phyloP scores from a whole-genome alignment of 2,888 invertebrate genomes.

The Glaucopsyche alexis region DNA sequence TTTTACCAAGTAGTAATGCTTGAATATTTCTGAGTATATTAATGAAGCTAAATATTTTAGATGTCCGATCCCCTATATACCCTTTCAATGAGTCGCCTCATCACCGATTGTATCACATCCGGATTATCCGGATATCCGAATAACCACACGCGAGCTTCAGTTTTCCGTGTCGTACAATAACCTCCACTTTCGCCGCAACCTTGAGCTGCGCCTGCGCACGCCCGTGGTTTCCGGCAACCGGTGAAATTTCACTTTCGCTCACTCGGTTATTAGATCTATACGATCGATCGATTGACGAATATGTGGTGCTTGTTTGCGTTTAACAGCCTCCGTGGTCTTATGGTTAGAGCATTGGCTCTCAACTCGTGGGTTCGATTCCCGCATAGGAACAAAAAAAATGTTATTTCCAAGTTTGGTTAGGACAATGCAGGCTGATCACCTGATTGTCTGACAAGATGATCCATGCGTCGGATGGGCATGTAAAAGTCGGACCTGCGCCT shows the following conservation, averaged over 20 bases:
- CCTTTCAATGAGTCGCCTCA: not conserved
- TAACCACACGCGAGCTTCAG: constrained; percentile 32
- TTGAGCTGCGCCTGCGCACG: constrained; percentile 53
- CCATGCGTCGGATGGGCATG: too few relatives aligned
- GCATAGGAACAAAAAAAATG: too few relatives aligned
- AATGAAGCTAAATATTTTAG: too few relatives aligned
- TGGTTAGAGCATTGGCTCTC: too few relatives aligned
- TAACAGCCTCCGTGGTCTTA: too few relatives aligned
- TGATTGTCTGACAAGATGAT: too few relatives aligned
- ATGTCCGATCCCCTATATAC: not conserved
- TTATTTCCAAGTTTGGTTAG: too few relatives aligned
- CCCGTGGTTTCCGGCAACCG: constrained; percentile 50
- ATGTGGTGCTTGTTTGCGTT: not conserved
- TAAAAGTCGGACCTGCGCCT: too few relatives aligned
- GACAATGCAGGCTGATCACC: too few relatives aligned
- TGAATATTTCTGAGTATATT: too few relatives aligned
- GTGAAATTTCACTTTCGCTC: constrained; percentile 73
- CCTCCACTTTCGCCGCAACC: constrained; percentile 76
- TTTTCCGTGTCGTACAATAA: constrained; percentile 51
- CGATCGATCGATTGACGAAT: not conserved
- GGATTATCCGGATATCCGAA: constrained; percentile 31
- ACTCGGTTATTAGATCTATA: constrained; percentile 39
- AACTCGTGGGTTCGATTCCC: too few relatives aligned
- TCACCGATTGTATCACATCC: constrained; percentile 13
- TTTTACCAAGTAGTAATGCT: too few relatives aligned